Evolutionary conservation across 1,140 invertebrate species (phyloP), one percentile per base, ranked within the genome.

Genomic region (Tetragnatha versicolor): DNA sequence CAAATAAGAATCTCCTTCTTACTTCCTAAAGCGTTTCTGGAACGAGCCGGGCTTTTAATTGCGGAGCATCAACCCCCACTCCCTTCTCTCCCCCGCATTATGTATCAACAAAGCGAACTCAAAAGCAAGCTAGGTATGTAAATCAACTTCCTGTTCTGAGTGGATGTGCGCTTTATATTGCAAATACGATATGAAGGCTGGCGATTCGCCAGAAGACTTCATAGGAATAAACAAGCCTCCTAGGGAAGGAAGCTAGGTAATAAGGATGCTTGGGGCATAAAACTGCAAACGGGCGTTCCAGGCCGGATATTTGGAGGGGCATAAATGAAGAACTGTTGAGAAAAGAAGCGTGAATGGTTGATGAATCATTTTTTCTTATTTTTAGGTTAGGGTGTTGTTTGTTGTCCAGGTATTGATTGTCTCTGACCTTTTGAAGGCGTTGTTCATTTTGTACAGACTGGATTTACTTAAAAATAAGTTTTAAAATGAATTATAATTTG

Each of bases 61-160:
- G 63, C 42, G 22, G 49, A 66, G 39, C 27, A 20, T 20, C n/a
- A n/a, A n/a, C n/a, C n/a, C n/a, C n/a, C n/a, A n/a, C n/a, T n/a
- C n/a, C n/a, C n/a, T n/a, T n/a, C n/a, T 17, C 49, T 51, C 2
- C 14, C n/a, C 27, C 5, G n/a, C 29, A 33, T 60, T 60, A n/a
- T 60, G 29, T 31, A 20, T 63, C 60, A 33, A 63, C 60, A 66
- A 47, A 47, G 39, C 29, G 49, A 47, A 33, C 39, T 47, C 22
- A 39, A 37, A 39, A 39, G 60, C 2, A 39, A 63, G 33, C 20
- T 22, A 29, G 39, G 37, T 42, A 66, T 66, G 63, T 42, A 66
- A 66, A 66, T 66, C 22, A 14, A 65, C 61, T 66, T 66, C 63
- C 63, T 37, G 39, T 66, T 66, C 49, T 66, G 49, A 66, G 25